Base-by-base conservation (phyloP, 2,113 vertebrate species). In the Grantiella picta region DNA sequence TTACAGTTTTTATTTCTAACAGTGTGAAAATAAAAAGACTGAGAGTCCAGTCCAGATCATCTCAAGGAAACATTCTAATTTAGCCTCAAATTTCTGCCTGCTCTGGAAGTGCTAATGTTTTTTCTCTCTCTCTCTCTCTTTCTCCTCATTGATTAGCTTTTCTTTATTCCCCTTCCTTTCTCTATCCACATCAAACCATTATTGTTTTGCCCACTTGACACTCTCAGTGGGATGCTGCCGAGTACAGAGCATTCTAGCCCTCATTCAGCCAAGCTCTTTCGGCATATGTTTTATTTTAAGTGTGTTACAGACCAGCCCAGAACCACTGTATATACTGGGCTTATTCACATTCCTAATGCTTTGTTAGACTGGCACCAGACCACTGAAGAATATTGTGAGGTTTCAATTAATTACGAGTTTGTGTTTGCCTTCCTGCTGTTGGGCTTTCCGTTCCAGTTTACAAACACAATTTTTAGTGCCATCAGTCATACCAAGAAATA, bases 141-240 rank as follows among this genome's bases (percentile, higher is more conserved):
- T 85, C 47, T 63, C 23, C 73, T 49, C 0, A 2, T 36, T 44
- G 44, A 56, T 60, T 95, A 29, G 18, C 25, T 94, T 89, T 90
- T 87, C 56, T 27, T 86, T 86, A 35, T 63, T 82, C 29, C 35
- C 57, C 59, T 83, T 94, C 47, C 91, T 93, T 92, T 95, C 90
- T 82, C 53, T 70, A 50, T 89, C 84, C 94, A 88, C 93, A 91
- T 92, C 57, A 95, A 91, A 87, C 88, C 86, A 90, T 91, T 92
- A 94, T 96, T 95, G 94, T 96, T 95, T 92, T 95, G 87, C 84
- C 81, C 86, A 95, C 86, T 95, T 95, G 87, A 92, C 84, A 69
- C 84, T 95, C 91, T 95, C 93, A 91, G 94, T 91, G 81, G 94
- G 92, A 79, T 66, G 72, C 91, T 94, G 91, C 65, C 0, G 44